Evolutionary conservation across 2,113 vertebrate species (phyloP), one percentile per base, ranked within the genome.

Genomic region (Colaptes auratus): DNA sequence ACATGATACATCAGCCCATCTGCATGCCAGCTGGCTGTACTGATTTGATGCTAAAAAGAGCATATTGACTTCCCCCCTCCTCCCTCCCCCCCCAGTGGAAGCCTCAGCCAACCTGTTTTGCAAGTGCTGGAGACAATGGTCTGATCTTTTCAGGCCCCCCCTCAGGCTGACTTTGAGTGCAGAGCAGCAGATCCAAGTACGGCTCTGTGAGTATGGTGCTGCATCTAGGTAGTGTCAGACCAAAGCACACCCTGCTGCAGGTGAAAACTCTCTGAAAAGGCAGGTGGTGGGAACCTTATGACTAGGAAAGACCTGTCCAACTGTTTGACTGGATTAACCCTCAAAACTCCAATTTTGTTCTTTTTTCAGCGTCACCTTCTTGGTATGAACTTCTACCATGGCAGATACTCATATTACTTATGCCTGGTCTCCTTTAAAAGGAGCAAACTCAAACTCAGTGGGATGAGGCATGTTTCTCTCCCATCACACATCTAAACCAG

Each of bases 31-130:
- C 89, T 91, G 95, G 81, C 67, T 83, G 85, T 36, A 67, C 87
- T 65, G 85, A 92, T 88, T 74, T 71, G 69, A 74, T 81, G 65
- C 82, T 96, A 92, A 90, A 91, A 95, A 36, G 79, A 81, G 56
- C 1, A 3, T 74, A 83, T 64, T 86, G 88, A 83, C 88, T 42
- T 88, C 50, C 21, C 21, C 50, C 23, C 21, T 20, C 48, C 48
- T 50, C 20, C 12, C 39, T 39, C 39, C 39, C 89, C 86, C 88
- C 69, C n/a, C 65, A 83, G 72, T 30, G 1, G 1, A 92, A 89
- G 72, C 25, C 61, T 78, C 72, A 74, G 88, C 82, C 94, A 90
- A 88, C 27, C 2, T 5, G 58, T 76, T 94, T 59, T 92, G 44
- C 19, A 71, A 81, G 65, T 4, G 28, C 65, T 73, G 72, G 78